These are phyloP conservation scores for Toxotes jaculatrix DNA, from an alignment of 2,113 vertebrate species.

Conservation along the genomic window DNA sequence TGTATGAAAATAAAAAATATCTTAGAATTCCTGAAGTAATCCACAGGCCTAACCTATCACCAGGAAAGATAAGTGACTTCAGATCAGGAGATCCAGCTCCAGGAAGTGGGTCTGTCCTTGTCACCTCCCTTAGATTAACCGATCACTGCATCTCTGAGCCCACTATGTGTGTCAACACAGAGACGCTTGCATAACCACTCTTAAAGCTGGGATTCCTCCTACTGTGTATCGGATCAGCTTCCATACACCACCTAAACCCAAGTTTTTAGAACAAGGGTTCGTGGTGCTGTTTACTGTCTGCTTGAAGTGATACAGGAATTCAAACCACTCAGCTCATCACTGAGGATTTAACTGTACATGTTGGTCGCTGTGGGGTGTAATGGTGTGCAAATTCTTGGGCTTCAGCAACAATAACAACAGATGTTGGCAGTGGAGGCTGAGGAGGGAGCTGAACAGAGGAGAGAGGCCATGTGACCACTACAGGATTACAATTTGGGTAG, in stretches of 20 bases:
- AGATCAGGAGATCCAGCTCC: conserved; percentile 37
- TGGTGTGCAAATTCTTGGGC: background rate
- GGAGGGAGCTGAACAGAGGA: conserved; percentile 20
- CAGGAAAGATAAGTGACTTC: background rate
- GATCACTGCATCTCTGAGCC: conserved; percentile 38
- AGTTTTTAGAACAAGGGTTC: conserved; percentile 24
- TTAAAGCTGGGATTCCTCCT: conserved; percentile 49
- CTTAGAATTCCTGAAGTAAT: background rate
- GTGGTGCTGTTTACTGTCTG: background rate
- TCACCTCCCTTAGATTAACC: conserved; percentile 61
- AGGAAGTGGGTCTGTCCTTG: conserved; percentile 53
- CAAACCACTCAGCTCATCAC: background rate
- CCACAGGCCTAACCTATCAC: background rate
- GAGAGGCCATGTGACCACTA: conserved; percentile 24
- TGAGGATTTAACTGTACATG: background rate
- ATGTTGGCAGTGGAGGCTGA: conserved; percentile 21
- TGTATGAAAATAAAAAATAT: background rate
- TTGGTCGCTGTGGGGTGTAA: background rate
- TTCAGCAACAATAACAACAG: conserved; percentile 32
- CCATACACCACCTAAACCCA: conserved; percentile 23
- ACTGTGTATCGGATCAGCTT: conserved; percentile 45
- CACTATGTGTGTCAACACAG: conserved; percentile 42
- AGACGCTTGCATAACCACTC: conserved; percentile 62
- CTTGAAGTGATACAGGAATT: background rate
- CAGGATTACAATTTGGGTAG: conserved; percentile 30